Evolutionary conservation across 2,797 vertebrate species (phyloP).

Genomic region (Phalloptychus januarius): DNA sequence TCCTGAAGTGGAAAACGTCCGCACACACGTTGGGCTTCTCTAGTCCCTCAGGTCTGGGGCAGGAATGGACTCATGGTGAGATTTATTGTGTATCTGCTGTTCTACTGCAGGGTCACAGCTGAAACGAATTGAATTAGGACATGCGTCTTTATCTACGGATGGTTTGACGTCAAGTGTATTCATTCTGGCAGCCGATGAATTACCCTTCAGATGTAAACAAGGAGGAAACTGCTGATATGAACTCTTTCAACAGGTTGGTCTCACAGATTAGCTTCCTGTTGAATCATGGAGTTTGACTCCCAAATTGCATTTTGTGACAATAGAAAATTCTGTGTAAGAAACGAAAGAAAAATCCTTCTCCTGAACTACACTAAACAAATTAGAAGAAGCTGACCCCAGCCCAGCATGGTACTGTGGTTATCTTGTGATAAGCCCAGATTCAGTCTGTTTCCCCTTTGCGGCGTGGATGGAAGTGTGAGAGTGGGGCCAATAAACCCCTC

Average conservation of each 20-base stretch:
- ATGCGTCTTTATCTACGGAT: constrained; percentile 11
- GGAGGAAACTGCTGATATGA: constrained; percentile 3
- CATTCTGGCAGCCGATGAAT: constrained; percentile 21
- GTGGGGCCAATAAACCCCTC: constrained; percentile 55
- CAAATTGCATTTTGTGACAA: constrained; percentile 20
- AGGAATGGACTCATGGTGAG: constrained; percentile 40
- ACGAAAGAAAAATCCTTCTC: constrained; percentile 31
- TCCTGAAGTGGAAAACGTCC: not conserved
- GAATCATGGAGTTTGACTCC: not conserved
- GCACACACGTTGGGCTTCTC: constrained; percentile 38
- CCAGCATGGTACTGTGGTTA: constrained; percentile 62
- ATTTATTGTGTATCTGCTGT: constrained; percentile 30
- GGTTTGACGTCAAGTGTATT: constrained; percentile 12
- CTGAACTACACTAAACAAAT: constrained; percentile 37
- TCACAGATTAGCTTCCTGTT: not conserved
- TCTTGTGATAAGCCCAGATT: constrained; percentile 66
- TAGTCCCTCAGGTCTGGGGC: constrained; percentile 35
- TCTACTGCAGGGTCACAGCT: constrained; percentile 23
- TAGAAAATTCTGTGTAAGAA: constrained; percentile 23
- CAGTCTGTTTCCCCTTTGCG: constrained; percentile 54
- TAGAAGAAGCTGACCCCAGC: constrained; percentile 50
- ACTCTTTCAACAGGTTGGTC: not conserved
- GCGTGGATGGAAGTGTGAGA: constrained; percentile 55
- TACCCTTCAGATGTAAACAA: not conserved
- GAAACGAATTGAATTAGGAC: constrained; percentile 32